Base-by-base conservation (phyloP, 2,888 invertebrate genomes). In the Nemapogon koenigi region DNA sequence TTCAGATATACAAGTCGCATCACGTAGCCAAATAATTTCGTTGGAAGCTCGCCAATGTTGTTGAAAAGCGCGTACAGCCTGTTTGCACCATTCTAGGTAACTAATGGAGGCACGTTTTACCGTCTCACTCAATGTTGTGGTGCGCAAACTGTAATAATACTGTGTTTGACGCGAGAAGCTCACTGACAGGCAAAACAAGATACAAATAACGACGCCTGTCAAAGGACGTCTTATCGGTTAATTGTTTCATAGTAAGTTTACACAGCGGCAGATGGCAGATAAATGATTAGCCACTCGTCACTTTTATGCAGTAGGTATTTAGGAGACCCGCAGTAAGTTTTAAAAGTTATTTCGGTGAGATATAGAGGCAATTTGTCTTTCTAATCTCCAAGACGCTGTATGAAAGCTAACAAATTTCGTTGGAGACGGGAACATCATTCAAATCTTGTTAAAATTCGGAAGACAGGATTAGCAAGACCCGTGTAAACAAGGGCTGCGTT, bases 391-490 rank as follows among this genome's bases (percentile, higher is more conserved):
- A 44, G 51, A 42, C 43, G 48, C 46, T 41, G 44, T 46, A 49
- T 49, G 48, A 35, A 26, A 35, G 33, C 37, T 25, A 38, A 38
- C 41, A 37, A 59, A 53, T 52, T 53, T 49, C 43, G 45, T 37
- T 39, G 43, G 45, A 49, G 50, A 49, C 48, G 48, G 49, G 50
- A 52, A 57, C 59, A 65, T 63, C 57, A 57, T 56, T 64, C 62
- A 65, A 67, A 67, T 65, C 64, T 63, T 64, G 66, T 70, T 70
- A 60, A 68, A 65, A 65, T 66, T 63, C 59, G 48, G 52, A 49
- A 59, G 64, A 62, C 61, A 57, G 58, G 65, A 70, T 71, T 70
- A 73, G 60, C 53, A 48, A 52, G 57, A 53, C 53, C 57, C 57
- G 50, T 62, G 66, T 67, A 73, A 72, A 73, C 70, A 73, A 64